Conservation (phyloP, 37 sponge, comb jelly and placozoan species). For the Bolinopsis microptera region DNA sequence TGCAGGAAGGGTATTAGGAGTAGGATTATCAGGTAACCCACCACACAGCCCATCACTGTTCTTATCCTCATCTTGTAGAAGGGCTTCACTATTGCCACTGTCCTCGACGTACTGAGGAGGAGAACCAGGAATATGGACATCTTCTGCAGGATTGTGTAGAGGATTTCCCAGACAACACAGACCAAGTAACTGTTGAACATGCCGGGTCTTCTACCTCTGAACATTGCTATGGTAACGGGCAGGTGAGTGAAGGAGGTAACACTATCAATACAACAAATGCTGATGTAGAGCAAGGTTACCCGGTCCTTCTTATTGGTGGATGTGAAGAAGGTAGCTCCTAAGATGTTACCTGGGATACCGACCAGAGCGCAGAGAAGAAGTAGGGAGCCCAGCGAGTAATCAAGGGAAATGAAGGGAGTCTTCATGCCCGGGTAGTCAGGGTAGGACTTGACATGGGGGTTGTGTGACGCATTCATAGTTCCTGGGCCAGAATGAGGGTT, state of each 20-base stretch:
- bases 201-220: not conserved
- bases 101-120: constrained; percentile 11
- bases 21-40: not conserved
- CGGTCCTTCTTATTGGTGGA: not conserved
- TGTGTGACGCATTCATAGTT: too few relatives aligned
- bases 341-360: not conserved
- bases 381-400: constrained; percentile 10
- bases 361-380: not conserved
- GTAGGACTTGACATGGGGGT: not conserved
- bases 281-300: constrained; percentile 26
- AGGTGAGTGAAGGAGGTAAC: not conserved
- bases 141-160: not conserved
- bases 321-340: not conserved
- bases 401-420: not conserved
- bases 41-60: not conserved
- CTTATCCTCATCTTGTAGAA: constrained; percentile 21
- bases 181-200: not conserved
- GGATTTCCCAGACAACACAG: constrained; percentile 43
- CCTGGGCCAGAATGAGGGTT: too few relatives aligned
- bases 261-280: not conserved
- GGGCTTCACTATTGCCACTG: constrained; percentile 48
- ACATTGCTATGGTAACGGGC: constrained; percentile 16
- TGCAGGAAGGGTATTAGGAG: not conserved
- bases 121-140: constrained; percentile 43
- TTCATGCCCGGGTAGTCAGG: not conserved